Evolutionary conservation across 2,888 invertebrate species (phyloP).

Genomic region (Lissonota sp.): DNA sequence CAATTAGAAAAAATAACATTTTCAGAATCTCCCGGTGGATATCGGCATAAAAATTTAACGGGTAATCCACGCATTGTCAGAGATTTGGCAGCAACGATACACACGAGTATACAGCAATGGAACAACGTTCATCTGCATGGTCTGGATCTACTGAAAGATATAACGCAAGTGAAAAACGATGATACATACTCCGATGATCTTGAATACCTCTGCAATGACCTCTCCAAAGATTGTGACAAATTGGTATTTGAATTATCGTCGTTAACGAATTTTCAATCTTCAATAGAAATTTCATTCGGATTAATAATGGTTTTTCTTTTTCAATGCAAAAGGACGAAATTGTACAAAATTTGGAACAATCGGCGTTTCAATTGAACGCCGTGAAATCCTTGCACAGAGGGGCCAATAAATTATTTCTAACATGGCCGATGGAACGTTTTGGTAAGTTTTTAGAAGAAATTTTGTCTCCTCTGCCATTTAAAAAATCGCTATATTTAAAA

Average conservation of each 20-base stretch:
- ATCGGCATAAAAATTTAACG: conserved; percentile 85
- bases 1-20: background rate
- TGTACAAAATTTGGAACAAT: conserved; percentile 71
- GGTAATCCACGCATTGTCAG: conserved; percentile 85
- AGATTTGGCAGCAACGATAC: conserved; percentile 86
- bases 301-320: conserved; percentile 8
- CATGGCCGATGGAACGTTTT: conserved; percentile 77
- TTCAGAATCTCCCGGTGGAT: conserved; percentile 67
- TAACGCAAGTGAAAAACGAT: conserved; percentile 74
- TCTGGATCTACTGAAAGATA: conserved; percentile 81
- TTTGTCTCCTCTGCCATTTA: no score
- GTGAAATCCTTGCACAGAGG: conserved; percentile 70
- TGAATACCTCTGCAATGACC: conserved; percentile 74
- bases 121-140: conserved; percentile 84
- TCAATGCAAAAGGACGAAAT: conserved; percentile 71
- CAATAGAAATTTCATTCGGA: background rate
- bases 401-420: conserved; percentile 74
- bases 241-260: conserved; percentile 69
- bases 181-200: conserved; percentile 73
- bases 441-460: conserved; percentile 69
- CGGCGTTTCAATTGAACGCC: conserved; percentile 72
- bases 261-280: background rate
- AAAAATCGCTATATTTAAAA: no score
- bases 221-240: conserved; percentile 74
- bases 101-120: conserved; percentile 85